These are phyloP conservation scores for Rhadinocentrus ornatus DNA, from an alignment of 2,797 vertebrate species.

Conservation along the genomic window DNA sequence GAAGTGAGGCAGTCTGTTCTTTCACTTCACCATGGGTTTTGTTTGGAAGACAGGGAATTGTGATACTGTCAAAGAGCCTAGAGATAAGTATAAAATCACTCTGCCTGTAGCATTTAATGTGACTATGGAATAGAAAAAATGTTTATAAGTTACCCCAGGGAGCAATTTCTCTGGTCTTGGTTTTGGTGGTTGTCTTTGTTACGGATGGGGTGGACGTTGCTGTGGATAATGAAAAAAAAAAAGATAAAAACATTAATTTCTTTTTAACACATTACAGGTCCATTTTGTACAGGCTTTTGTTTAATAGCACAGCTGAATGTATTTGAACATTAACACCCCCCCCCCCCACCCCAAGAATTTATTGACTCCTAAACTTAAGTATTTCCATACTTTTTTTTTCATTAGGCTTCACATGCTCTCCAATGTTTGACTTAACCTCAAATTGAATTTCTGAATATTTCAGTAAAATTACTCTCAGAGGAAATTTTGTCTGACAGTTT, in stretches of 20 bases:
- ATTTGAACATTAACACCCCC: constrained; percentile 17
- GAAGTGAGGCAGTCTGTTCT: constrained; percentile 58
- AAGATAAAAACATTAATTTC: neutral
- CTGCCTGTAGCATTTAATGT: constrained; percentile 63
- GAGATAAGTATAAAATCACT: constrained; percentile 64
- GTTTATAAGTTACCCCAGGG: constrained; percentile 57
- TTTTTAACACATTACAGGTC: constrained; percentile 3
- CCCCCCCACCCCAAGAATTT: constrained; percentile 1
- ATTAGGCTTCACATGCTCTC: constrained; percentile 67
- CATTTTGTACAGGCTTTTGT: constrained; percentile 26
- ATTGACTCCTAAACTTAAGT: constrained; percentile 48
- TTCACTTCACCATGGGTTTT: constrained; percentile 50
- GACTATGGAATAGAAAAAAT: constrained; percentile 33
- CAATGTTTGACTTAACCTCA: constrained; percentile 56
- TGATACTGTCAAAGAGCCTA: constrained; percentile 64
- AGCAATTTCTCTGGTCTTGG: neutral
- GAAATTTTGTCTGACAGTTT: constrained; percentile 61
- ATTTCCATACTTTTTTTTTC: constrained; percentile 56
- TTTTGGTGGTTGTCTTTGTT: constrained; percentile 1
- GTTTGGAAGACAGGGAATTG: constrained; percentile 65
- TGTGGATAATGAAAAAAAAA: constrained; percentile 10
- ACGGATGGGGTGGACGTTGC: constrained; percentile 20
- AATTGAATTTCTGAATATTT: constrained; percentile 71
- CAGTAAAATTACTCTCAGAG: constrained; percentile 53
- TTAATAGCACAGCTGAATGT: constrained; percentile 23